Percentiles rank a stretch among this genome's conserved stretches.
Conservation (phyloP, 2,888 invertebrate genomes). For the Malachius bipustulatus region DNA sequence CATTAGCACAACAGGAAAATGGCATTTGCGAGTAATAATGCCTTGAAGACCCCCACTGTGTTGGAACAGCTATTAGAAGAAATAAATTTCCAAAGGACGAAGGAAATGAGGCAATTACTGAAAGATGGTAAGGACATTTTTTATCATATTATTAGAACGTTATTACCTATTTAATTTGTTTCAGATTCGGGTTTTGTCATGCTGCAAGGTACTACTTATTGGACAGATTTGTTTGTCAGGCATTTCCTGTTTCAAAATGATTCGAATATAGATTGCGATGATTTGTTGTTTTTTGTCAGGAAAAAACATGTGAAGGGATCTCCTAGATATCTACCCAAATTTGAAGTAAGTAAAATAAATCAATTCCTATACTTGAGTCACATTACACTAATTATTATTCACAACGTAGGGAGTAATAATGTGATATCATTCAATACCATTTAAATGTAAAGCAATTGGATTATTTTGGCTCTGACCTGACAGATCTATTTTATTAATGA, state of each 20-base stretch:
- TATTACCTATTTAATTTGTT: conserved; percentile 27
- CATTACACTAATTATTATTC: too few relatives aligned
- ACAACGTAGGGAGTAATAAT: too few relatives aligned
- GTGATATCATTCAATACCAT: too few relatives aligned
- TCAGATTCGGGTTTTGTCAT: conserved; percentile 85
- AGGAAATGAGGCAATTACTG: conserved; percentile 78
- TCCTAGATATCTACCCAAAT: conserved; percentile 77
- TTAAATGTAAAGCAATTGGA: too few relatives aligned
- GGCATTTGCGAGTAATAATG: conserved; percentile 33
- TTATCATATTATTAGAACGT: conserved; percentile 6
- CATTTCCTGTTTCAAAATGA: conserved; percentile 88
- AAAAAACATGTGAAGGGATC: conserved; percentile 83
- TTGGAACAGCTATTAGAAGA: conserved; percentile 80
- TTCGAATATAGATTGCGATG: conserved; percentile 83
- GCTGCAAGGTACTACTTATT: conserved; percentile 85
- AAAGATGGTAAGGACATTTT: conserved; percentile 57
- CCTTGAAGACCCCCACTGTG: conserved; percentile 50
- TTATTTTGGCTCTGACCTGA: too few relatives aligned
- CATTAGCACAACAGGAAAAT: too few relatives aligned
- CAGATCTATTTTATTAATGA: too few relatives aligned
- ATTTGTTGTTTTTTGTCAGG: conserved; percentile 90
- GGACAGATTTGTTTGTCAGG: conserved; percentile 90
- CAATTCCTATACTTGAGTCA: too few relatives aligned
- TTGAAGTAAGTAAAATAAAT: conserved; percentile 70
- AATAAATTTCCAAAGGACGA: conserved; percentile 84